Conservation (phyloP, 2,113 vertebrate genomes). For the Petrocephalus microphthalmus region DNA sequence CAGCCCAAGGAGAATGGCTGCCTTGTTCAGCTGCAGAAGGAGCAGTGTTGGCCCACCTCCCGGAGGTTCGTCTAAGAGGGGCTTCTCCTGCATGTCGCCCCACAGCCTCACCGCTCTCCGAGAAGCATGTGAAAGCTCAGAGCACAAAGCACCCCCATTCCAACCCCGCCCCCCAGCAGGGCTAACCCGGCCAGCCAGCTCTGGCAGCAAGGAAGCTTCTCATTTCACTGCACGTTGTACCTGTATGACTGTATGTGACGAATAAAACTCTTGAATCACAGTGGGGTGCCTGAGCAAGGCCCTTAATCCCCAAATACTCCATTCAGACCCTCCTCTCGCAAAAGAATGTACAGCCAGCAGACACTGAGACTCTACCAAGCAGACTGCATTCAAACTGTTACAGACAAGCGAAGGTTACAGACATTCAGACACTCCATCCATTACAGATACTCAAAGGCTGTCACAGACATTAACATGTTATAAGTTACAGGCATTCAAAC, state of each 20-base stretch:
- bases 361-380: background rate
- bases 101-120: background rate
- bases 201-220: background rate
- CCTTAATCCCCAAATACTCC: background rate
- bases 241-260: too few relatives aligned
- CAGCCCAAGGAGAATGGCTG: background rate
- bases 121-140: background rate
- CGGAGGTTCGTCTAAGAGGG: conserved; percentile 16
- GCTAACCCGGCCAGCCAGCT: background rate
- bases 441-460: background rate
- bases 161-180: background rate
- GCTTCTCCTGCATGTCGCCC: conserved; percentile 11
- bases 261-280: background rate
- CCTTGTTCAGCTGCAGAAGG: background rate
- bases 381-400: background rate
- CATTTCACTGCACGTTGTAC: too few relatives aligned
- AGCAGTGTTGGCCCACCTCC: conserved; percentile 9
- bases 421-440: background rate
- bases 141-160: background rate
- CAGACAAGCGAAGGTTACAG: background rate
- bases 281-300: background rate
- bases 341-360: background rate
- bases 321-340: background rate
- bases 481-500: background rate
- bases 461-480: background rate